Conservation (phyloP, 92 coral and sea anemone species). For the Phenganax marumi region DNA sequence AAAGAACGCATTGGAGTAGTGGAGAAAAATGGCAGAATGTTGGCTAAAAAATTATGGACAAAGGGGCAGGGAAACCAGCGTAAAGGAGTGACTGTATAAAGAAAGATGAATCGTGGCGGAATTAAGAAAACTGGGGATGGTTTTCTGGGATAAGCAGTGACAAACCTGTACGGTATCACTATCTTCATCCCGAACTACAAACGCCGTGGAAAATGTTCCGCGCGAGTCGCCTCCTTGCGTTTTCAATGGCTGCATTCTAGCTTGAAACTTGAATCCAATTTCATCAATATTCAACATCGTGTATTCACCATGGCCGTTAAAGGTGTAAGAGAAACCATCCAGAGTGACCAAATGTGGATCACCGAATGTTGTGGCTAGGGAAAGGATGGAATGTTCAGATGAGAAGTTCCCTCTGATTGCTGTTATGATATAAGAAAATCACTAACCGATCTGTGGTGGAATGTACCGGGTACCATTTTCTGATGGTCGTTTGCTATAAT, state of each 20-base stretch:
- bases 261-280: constrained; percentile 68
- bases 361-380: constrained; percentile 76
- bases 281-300: constrained; percentile 58
- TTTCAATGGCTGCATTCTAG: constrained; percentile 78
- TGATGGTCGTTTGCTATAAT: constrained; percentile 77
- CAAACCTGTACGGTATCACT: constrained; percentile 73
- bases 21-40: too few species aligned
- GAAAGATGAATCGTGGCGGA: too few species aligned
- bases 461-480: constrained; percentile 71
- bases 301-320: constrained; percentile 84
- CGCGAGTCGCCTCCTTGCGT: constrained; percentile 37
- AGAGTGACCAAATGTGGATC: constrained; percentile 92
- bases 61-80: too few species aligned
- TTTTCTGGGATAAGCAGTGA: not conserved
- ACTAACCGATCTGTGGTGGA: constrained; percentile 81
- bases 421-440: not conserved
- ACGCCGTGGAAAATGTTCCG: constrained; percentile 74
- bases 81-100: too few species aligned
- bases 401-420: not conserved
- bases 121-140: not conserved
- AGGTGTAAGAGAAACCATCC: constrained; percentile 82
- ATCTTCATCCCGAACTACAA: constrained; percentile 61
- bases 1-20: too few species aligned
- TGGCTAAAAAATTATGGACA: too few species aligned
- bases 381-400: not conserved